These are phyloP conservation scores for Cyprinodon tularosa DNA, from an alignment of 2,113 vertebrate species.

Conservation along the genomic window DNA sequence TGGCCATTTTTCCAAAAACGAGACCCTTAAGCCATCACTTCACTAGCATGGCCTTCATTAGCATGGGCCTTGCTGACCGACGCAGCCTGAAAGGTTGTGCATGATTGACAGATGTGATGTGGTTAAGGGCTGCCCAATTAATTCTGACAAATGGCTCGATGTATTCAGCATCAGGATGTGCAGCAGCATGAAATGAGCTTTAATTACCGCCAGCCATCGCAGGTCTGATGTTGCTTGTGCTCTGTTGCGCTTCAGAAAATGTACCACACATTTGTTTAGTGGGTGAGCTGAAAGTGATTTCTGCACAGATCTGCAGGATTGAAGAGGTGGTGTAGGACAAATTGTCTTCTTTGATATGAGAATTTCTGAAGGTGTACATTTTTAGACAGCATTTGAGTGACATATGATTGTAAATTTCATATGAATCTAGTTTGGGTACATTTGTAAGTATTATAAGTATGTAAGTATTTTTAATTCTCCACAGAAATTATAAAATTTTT, in stretches of 20 bases:
- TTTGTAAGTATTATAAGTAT: too few relatives aligned
- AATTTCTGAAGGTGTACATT: not conserved
- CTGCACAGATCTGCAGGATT: slow-evolving; percentile 8
- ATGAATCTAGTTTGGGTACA: too few relatives aligned
- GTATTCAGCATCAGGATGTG: slow-evolving; percentile 22
- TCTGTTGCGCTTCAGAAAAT: slow-evolving; percentile 15
- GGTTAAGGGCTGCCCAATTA: slow-evolving; percentile 42
- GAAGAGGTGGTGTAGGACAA: not conserved
- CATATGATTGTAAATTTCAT: not conserved
- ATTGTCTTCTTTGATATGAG: not conserved
- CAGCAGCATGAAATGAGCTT: slow-evolving; percentile 53
- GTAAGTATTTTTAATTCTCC: too few relatives aligned
- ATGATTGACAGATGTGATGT: slow-evolving; percentile 42
- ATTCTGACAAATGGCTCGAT: slow-evolving; percentile 44
- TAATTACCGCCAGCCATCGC: slow-evolving; percentile 45
- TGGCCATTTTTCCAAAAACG: not conserved
- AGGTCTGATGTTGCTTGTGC: slow-evolving; percentile 22
- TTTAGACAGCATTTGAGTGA: not conserved
- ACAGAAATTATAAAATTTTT: too few relatives aligned
- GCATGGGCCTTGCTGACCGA: slow-evolving; percentile 5
- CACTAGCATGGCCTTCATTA: slow-evolving; percentile 1
- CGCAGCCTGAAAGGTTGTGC: slow-evolving; percentile 1
- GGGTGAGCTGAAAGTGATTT: slow-evolving; percentile 20
- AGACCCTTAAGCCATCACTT: slow-evolving; percentile 2
- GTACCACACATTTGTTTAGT: slow-evolving; percentile 14